A percentile compares a stretch with the other conserved stretches of the same genome.
phyloP scores from a whole-genome alignment of 2,888 invertebrate species.

The Parthenolecanium corni region DNA sequence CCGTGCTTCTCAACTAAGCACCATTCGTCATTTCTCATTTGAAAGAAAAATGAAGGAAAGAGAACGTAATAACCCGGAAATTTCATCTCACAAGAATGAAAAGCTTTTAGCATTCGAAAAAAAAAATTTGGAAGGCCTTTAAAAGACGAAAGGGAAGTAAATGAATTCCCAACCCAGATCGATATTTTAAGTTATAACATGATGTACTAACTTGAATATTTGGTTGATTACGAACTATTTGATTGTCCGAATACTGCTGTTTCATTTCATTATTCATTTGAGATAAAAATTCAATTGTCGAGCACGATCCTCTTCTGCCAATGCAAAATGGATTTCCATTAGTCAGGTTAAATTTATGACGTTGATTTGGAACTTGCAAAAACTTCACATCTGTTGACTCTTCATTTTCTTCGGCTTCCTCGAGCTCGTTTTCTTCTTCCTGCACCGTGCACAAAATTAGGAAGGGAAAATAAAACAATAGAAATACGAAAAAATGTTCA shows the following conservation, averaged over 20 bases:
- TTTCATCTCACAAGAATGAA: too few species aligned
- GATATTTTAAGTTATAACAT: too few species aligned
- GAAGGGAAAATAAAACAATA: too few species aligned
- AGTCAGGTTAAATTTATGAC: conserved; percentile 11
- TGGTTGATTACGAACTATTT: background rate
- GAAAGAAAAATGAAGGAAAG: too few species aligned
- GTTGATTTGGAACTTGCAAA: conserved; percentile 26
- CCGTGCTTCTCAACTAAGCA: too few species aligned
- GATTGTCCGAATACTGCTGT: background rate
- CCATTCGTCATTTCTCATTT: too few species aligned
- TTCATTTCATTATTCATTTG: conserved; percentile 4
- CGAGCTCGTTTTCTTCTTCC: conserved; percentile 31
- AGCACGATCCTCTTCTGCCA: conserved; percentile 16
- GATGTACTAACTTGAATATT: conserved; percentile 21
- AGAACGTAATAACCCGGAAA: too few species aligned
- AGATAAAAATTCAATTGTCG: conserved; percentile 8
- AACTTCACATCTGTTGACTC: conserved; percentile 26
- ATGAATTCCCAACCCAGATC: too few species aligned
- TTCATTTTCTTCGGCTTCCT: conserved; percentile 24
- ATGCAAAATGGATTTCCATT: background rate
- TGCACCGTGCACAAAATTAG: conserved; percentile 5
- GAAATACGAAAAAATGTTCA: too few species aligned
- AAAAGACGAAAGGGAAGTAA: too few species aligned
- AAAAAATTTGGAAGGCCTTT: too few species aligned
- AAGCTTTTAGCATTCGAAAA: too few species aligned